A percentile compares a stretch with the other conserved stretches of the same genome.
Evolutionary conservation across 2,888 invertebrate genomes (phyloP).

Genomic region (Dromius quadrimaculatus): DNA sequence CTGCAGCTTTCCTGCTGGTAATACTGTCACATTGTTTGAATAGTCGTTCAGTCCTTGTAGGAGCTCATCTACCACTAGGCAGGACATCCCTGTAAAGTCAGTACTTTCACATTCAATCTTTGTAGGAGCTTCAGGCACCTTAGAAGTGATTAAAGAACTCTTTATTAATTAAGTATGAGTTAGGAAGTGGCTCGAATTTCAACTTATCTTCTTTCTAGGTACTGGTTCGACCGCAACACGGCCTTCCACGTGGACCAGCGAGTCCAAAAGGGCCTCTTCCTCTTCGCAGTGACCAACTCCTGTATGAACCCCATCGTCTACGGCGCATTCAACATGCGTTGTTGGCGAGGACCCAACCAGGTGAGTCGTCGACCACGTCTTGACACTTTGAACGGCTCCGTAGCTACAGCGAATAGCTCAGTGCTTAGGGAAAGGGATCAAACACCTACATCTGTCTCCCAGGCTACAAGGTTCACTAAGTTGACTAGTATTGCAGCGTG

Average conservation of each 20-base stretch:
- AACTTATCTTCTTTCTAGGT: too few species aligned
- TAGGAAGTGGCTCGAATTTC: too few species aligned
- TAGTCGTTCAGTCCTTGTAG: too few species aligned
- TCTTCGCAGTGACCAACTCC: slow-evolving; percentile 96
- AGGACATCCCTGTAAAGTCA: too few species aligned
- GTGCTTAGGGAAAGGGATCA: slow-evolving; percentile 52
- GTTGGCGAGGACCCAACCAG: slow-evolving; percentile 63
- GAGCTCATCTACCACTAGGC: too few species aligned
- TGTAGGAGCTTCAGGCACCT: too few species aligned
- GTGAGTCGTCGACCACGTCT: slow-evolving; percentile 65
- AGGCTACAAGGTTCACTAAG: slow-evolving; percentile 6
- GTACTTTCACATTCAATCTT: too few species aligned
- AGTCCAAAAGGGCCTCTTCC: slow-evolving; percentile 87
- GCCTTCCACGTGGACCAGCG: slow-evolving; percentile 79
- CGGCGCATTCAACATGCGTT: slow-evolving; percentile 85
- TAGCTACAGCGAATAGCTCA: slow-evolving; percentile 52
- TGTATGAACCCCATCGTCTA: slow-evolving; percentile 97
- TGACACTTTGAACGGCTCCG: slow-evolving; percentile 58
- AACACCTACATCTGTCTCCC: slow-evolving; percentile 58
- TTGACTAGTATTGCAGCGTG: slow-evolving; percentile 15
- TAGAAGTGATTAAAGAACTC: too few species aligned
- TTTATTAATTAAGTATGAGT: too few species aligned
- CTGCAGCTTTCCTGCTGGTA: too few species aligned
- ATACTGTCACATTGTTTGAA: too few species aligned
- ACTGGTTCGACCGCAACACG: slow-evolving; percentile 83